Conservation (phyloP, 2,113 vertebrate species). For the Phoxinus phoxinus region DNA sequence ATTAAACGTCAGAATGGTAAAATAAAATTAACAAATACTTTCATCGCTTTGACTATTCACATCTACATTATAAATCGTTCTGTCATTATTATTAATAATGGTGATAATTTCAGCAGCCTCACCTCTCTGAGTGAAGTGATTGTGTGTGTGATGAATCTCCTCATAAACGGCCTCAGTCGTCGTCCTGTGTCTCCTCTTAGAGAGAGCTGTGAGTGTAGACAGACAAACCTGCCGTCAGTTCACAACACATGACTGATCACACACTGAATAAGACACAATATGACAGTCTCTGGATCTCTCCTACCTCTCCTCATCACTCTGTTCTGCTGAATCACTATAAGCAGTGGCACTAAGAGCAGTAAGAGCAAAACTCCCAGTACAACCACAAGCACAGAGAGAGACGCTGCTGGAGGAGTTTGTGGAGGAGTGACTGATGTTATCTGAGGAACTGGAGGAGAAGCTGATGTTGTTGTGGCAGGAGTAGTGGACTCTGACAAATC, state of each 20-base stretch:
- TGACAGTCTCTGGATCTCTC: constrained; percentile 13
- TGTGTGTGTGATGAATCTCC: background rate
- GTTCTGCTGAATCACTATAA: constrained; percentile 23
- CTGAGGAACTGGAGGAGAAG: background rate
- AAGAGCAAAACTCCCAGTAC: background rate
- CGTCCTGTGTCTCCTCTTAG: background rate
- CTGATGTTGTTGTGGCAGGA: background rate
- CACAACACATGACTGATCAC: constrained; percentile 3
- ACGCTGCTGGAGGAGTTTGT: background rate
- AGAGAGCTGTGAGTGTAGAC: constrained; percentile 19
- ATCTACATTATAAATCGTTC: background rate
- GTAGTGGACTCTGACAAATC: background rate
- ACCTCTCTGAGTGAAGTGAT: background rate
- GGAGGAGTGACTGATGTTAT: background rate
- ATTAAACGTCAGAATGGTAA: background rate
- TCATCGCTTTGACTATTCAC: background rate
- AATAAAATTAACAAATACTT: background rate
- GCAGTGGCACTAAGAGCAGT: constrained; percentile 10
- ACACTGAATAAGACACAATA: constrained; percentile 4
- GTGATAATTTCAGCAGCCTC: background rate
- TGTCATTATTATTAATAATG: background rate
- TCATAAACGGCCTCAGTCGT: constrained; percentile 17
- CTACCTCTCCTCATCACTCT: constrained; percentile 16
- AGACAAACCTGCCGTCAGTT: constrained; percentile 9
- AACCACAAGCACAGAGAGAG: background rate